These are phyloP conservation scores for Tachina fera DNA, from an alignment of 2,888 invertebrate species.

Conservation along the genomic window DNA sequence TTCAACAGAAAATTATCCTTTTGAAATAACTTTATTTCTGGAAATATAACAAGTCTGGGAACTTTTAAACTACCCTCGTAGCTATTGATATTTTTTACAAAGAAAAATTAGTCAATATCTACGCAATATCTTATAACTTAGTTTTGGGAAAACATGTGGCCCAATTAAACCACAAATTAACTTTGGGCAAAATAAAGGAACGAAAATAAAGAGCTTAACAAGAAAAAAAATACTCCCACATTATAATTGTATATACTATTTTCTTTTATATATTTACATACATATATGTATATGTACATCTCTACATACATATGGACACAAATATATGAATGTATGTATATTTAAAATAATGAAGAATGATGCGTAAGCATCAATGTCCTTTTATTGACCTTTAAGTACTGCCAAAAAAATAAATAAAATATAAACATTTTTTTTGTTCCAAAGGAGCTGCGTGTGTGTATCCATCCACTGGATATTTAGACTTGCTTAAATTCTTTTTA, in stretches of 20 bases:
- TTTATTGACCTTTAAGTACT: slow-evolving; percentile 78
- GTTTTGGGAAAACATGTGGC: slow-evolving; percentile 75
- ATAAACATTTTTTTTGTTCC: slow-evolving; percentile 21
- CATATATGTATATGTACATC: no score
- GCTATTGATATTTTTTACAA: neutral
- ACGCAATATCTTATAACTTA: slow-evolving; percentile 42
- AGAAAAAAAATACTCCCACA: neutral
- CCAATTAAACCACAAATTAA: slow-evolving; percentile 70
- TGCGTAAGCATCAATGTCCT: slow-evolving; percentile 74
- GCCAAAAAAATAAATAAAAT: slow-evolving; percentile 14
- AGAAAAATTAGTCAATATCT: slow-evolving; percentile 40
- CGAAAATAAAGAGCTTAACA: slow-evolving; percentile 19
- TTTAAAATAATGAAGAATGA: slow-evolving; percentile 11
- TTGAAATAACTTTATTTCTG: neutral
- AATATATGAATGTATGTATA: neutral
- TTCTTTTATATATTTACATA: no score
- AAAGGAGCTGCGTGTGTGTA: neutral
- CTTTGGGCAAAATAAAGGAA: slow-evolving; percentile 26
- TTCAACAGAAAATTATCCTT: no score
- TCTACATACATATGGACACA: no score
- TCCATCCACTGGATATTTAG: no score
- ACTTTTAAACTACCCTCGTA: neutral
- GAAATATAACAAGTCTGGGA: neutral
- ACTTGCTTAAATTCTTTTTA: neutral
- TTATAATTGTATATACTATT: no score